phyloP scores from a whole-genome alignment of 2,113 vertebrate species.

The Eulacestoma nigropectus region DNA sequence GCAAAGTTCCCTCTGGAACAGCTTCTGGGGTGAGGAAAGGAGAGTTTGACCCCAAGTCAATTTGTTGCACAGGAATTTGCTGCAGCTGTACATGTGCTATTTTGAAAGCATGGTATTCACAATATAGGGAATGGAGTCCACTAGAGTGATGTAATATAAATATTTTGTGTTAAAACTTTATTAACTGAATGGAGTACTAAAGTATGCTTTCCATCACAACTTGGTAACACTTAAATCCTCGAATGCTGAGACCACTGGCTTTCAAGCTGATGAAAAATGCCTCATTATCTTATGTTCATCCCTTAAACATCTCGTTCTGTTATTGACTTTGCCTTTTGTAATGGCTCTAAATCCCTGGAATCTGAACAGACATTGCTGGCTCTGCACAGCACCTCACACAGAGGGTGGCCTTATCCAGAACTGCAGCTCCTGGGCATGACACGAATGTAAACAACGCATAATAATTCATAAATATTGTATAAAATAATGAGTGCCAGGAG shows the following conservation, averaged over 20 bases:
- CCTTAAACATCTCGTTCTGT: not conserved
- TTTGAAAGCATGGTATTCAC: not conserved
- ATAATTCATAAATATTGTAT: not conserved
- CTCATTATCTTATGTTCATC: not conserved
- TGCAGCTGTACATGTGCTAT: not conserved
- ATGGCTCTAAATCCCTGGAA: not conserved
- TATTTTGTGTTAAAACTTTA: not conserved
- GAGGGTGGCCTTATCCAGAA: not conserved
- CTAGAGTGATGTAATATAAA: not conserved
- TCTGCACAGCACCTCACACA: not conserved
- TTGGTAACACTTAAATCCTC: not conserved
- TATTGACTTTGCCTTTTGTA: not conserved
- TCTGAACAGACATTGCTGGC: not conserved
- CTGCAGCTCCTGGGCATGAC: not conserved
- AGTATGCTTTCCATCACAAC: not conserved
- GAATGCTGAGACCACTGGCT: not conserved
- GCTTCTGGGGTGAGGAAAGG: not conserved
- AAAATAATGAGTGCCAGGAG: not conserved
- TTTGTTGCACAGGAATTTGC: not conserved
- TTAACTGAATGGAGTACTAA: not conserved
- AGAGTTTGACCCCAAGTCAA: not conserved
- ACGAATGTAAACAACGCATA: not conserved
- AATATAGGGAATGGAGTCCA: not conserved
- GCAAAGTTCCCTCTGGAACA: not conserved
- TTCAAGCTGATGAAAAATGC: not conserved